These are phyloP conservation scores for Epinephelus malabaricus DNA, from an alignment of 2,797 vertebrate genomes.

Conservation along the genomic window DNA sequence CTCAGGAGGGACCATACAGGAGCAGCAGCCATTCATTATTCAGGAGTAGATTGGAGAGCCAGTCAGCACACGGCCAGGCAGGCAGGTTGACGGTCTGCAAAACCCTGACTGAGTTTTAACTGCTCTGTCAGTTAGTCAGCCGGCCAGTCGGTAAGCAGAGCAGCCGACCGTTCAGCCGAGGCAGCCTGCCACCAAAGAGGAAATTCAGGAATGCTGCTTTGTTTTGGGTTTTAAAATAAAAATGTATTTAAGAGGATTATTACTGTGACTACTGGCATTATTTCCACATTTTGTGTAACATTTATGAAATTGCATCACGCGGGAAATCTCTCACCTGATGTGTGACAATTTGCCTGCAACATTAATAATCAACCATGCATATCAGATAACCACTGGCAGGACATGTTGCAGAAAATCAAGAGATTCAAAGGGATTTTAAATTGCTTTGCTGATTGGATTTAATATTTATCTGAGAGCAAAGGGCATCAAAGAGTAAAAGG, in stretches of 20 bases:
- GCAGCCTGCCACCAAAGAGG: slow-evolving; percentile 5
- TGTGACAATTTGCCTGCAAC: neutral
- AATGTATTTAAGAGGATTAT: neutral
- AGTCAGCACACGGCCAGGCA: slow-evolving; percentile 32
- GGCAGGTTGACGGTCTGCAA: slow-evolving; percentile 25
- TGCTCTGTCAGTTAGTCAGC: slow-evolving; percentile 26
- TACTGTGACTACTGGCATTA: neutral
- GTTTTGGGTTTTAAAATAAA: neutral
- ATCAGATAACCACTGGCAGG: neutral
- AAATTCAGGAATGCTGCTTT: neutral
- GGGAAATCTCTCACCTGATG: neutral
- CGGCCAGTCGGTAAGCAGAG: slow-evolving; percentile 15
- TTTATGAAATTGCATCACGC: neutral
- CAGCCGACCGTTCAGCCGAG: slow-evolving; percentile 24
- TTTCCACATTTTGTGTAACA: neutral
- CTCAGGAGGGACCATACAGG: slow-evolving; percentile 44
- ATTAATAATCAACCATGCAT: slow-evolving; percentile 3
- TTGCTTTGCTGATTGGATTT: slow-evolving; percentile 15
- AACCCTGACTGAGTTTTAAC: slow-evolving; percentile 38
- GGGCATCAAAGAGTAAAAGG: slow-evolving; percentile 22
- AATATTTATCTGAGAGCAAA: slow-evolving; percentile 28
- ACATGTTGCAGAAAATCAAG: slow-evolving; percentile 13
- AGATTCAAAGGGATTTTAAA: slow-evolving; percentile 11
- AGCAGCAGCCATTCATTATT: slow-evolving; percentile 66
- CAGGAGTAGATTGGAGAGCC: slow-evolving; percentile 50